phyloP scores from a whole-genome alignment of 2,797 vertebrate genomes.

The Peromyscus eremicus region DNA sequence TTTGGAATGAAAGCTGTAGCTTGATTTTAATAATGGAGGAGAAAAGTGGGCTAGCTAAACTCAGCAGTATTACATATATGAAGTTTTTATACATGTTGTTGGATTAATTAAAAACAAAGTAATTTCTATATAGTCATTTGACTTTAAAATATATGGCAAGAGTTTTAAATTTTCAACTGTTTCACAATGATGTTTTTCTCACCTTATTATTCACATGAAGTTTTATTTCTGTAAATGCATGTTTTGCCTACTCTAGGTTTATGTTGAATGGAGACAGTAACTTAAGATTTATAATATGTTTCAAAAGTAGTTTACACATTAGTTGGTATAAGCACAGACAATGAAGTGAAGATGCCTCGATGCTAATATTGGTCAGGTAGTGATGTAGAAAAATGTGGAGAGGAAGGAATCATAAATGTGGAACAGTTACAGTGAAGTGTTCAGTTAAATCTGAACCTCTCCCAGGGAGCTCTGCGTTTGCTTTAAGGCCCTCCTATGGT shows the following conservation, averaged over 20 bases:
- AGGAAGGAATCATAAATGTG: background rate
- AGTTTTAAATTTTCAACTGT: conserved; percentile 31
- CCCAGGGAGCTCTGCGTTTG: background rate
- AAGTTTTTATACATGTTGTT: conserved; percentile 56
- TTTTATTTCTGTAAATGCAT: conserved; percentile 42
- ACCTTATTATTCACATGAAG: conserved; percentile 42
- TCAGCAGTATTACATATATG: conserved; percentile 42
- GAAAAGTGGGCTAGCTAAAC: conserved; percentile 56
- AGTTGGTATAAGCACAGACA: conserved; percentile 50
- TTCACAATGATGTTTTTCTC: conserved; percentile 59
- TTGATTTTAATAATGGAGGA: conserved; percentile 70
- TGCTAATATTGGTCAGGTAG: conserved; percentile 7
- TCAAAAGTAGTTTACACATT: conserved; percentile 62
- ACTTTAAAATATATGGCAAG: conserved; percentile 52
- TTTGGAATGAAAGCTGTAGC: conserved; percentile 66
- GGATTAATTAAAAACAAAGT: conserved; percentile 61
- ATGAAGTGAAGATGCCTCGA: conserved; percentile 50
- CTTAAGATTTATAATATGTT: conserved; percentile 62
- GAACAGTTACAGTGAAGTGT: background rate
- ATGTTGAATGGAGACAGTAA: conserved; percentile 25
- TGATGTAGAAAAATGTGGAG: conserved; percentile 17
- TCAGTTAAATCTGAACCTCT: conserved; percentile 17
- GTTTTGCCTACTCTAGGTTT: conserved; percentile 53
- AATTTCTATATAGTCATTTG: conserved; percentile 66
- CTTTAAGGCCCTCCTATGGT: background rate